phyloP scores from a whole-genome alignment of 2,797 vertebrate species.

The Alca torda region DNA sequence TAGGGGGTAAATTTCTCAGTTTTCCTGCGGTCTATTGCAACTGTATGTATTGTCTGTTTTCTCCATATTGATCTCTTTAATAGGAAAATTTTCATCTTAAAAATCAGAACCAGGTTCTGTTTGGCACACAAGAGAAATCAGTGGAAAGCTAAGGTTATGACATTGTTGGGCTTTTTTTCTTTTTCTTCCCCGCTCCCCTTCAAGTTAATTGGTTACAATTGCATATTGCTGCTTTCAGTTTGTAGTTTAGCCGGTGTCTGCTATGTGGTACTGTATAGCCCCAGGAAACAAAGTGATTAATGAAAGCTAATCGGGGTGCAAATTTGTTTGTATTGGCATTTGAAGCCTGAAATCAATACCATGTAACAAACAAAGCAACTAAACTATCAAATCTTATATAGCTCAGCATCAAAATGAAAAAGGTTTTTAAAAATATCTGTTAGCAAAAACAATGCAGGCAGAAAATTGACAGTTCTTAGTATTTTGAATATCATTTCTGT shows the following conservation, averaged over 20 bases:
- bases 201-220: neutral
- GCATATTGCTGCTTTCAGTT: neutral
- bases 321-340: neutral
- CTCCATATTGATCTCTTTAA: neutral
- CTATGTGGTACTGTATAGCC: neutral
- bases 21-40: neutral
- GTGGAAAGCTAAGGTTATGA: neutral
- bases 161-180: neutral
- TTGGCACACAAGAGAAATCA: neutral
- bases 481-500: neutral
- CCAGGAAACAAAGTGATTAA: conserved; percentile 24
- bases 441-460: neutral
- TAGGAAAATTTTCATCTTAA: neutral
- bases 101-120: neutral
- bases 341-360: conserved; percentile 3
- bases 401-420: neutral
- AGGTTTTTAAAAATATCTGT: neutral
- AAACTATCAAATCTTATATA: neutral
- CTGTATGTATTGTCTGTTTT: neutral
- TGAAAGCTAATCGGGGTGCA: neutral
- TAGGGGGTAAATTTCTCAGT: neutral
- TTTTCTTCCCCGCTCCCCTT: neutral
- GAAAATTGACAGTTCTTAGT: neutral
- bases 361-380: neutral
- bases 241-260: neutral